Conservation (phyloP, 1,140 invertebrate species). For the Cyclina sinensis region DNA sequence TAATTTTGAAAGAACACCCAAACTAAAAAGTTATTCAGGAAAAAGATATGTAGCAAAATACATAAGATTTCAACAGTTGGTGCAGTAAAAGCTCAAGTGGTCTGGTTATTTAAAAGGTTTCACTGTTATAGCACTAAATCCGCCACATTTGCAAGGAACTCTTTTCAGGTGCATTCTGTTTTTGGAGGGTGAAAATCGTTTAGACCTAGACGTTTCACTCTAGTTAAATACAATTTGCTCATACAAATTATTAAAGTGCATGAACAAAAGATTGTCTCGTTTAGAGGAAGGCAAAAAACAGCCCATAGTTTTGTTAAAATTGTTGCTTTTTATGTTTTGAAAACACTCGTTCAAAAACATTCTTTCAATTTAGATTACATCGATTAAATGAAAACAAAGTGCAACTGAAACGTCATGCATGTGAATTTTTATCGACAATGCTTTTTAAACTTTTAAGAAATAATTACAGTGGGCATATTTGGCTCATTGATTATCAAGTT, state of each 20-base stretch:
- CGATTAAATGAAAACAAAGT: background rate
- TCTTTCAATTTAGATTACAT: background rate
- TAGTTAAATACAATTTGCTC: background rate
- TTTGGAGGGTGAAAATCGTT: background rate
- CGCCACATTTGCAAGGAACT: no score
- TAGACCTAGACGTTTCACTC: background rate
- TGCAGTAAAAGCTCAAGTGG: no score
- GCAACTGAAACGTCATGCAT: background rate
- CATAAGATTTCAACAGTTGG: no score
- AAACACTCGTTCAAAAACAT: background rate
- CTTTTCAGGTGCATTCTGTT: no score
- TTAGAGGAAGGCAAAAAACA: background rate
- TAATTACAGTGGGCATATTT: background rate
- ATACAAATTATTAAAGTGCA: background rate
- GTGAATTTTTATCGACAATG: background rate
- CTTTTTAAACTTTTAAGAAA: background rate
- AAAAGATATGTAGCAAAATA: no score
- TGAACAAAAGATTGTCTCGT: background rate
- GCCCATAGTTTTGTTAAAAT: constrained; percentile 15
- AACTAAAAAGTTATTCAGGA: no score
- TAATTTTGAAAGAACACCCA: no score
- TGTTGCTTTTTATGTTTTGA: background rate
- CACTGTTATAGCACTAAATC: no score
- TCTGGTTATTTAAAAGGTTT: no score
- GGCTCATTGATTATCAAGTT: background rate